Base-by-base conservation (phyloP, 1,140 invertebrate genomes). In the Arion vulgaris region DNA sequence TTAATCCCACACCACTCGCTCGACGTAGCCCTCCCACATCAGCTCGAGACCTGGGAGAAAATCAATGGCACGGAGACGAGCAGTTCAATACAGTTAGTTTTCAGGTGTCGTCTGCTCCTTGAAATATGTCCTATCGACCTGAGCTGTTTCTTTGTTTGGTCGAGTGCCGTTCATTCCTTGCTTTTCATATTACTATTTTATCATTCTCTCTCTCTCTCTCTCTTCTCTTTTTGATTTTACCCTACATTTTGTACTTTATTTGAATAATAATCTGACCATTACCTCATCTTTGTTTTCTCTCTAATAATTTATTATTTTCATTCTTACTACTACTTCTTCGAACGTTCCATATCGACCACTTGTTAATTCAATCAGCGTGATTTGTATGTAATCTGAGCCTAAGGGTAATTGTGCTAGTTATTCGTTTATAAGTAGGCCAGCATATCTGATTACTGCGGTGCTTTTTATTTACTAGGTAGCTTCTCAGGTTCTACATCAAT, bases 71-170 rank as follows among this genome's bases (percentile, higher is more conserved):
- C 51, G 51, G 51, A 11, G 17, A 57, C 51, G 51, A 57, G 51
- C 51, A 66, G 62, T 66, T 66, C 62, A 66, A 66, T 66, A 66
- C 28, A 66, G 62, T 66, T 66, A 66, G 62, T 66, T 66, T 66
- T 66, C 62, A 66, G 62, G 62, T 66, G 62, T 66, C 32, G n/a
- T 28, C 28, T 7, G 62, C 28, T 66, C n/a, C 7, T 28, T 66
- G n/a, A 32, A 66, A 28, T 66, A 32, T 66, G 62, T 66, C n/a
- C n/a, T 66, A 66, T 66, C 62, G 62, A 66, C 32, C 62, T 66
- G 62, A n/a, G 28, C 5, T 23, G n/a, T 71, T 41, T 76, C 41
- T 76, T 49, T 76, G 41, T 76, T 49, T 76, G n/a, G 38, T n/a
- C 45, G 41, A 1, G 2, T 23, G 62, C 62, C 1, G 17, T 66